Conservation (phyloP, 53 echinoderm and acorn worm species). For the Henricia sp. region DNA sequence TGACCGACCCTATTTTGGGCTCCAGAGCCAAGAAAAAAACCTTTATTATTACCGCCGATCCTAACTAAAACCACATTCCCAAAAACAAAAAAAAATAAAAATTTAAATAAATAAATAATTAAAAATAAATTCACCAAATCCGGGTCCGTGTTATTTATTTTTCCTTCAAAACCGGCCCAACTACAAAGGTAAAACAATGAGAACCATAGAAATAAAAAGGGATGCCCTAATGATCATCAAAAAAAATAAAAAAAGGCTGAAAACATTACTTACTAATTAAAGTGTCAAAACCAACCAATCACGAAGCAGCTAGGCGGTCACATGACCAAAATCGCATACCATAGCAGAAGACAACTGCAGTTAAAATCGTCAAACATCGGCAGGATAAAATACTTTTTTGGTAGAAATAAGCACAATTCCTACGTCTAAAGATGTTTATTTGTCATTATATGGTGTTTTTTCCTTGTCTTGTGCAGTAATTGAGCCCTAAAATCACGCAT, state of each 20-base stretch:
- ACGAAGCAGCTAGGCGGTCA: conserved; percentile 23
- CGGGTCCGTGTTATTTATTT: conserved; percentile 11
- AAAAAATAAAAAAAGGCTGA: conserved; percentile 16
- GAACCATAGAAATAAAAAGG: conserved; percentile 29
- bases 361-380: conserved; percentile 44
- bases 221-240: conserved; percentile 13
- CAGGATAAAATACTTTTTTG: conserved; percentile 27
- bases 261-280: conserved; percentile 22
- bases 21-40: neutral
- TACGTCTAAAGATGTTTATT: conserved; percentile 39
- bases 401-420: conserved; percentile 44
- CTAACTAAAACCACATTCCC: conserved; percentile 4
- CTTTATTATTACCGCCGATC: conserved; percentile 1
- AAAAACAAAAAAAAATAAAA: neutral
- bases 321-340: conserved; percentile 35
- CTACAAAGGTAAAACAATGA: conserved; percentile 29
- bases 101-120: neutral
- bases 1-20: conserved; percentile 17
- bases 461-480: conserved; percentile 35
- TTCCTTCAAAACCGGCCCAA: conserved; percentile 8
- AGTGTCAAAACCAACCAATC: conserved; percentile 2
- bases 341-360: conserved; percentile 34
- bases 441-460: conserved; percentile 30
- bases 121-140: conserved; percentile 18
- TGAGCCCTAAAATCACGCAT: conserved; percentile 49